phyloP scores from a whole-genome alignment of 2,888 invertebrate species.

The Eupsilia transversa region DNA sequence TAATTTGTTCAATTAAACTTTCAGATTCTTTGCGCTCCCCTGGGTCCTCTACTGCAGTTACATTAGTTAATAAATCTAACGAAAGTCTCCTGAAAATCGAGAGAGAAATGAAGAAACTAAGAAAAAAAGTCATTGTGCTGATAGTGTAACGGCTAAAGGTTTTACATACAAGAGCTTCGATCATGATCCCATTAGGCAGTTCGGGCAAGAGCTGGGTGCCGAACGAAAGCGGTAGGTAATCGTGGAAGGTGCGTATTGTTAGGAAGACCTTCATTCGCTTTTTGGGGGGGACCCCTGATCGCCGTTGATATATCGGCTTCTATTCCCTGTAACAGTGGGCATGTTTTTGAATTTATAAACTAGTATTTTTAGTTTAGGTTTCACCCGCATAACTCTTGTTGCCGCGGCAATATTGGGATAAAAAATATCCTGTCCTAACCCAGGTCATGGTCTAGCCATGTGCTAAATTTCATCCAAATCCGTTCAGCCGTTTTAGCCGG shows the following conservation, averaged over 20 bases:
- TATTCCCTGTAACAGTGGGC: not conserved
- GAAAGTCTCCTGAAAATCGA: not conserved
- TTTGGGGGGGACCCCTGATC: not conserved
- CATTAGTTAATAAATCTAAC: not conserved
- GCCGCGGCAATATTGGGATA: too few relatives aligned
- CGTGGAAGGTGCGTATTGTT: not conserved
- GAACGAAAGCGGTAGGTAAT: not conserved
- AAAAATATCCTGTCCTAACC: too few relatives aligned
- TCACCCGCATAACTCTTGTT: too few relatives aligned
- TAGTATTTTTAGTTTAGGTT: too few relatives aligned
- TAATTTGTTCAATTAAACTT: too few relatives aligned
- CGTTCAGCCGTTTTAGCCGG: too few relatives aligned
- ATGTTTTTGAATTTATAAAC: not conserved
- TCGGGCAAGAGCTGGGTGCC: not conserved
- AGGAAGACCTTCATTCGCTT: not conserved
- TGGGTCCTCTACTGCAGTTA: not conserved
- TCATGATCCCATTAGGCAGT: not conserved
- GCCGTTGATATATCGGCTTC: not conserved
- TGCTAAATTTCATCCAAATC: too few relatives aligned
- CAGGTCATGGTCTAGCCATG: too few relatives aligned
- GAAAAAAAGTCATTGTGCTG: not conserved
- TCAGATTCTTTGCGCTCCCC: not conserved
- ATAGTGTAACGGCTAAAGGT: not conserved
- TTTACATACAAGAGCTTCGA: not conserved
- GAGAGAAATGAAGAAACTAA: not conserved